Conservation (phyloP, 2,888 invertebrate species). For the Mythimna impura region DNA sequence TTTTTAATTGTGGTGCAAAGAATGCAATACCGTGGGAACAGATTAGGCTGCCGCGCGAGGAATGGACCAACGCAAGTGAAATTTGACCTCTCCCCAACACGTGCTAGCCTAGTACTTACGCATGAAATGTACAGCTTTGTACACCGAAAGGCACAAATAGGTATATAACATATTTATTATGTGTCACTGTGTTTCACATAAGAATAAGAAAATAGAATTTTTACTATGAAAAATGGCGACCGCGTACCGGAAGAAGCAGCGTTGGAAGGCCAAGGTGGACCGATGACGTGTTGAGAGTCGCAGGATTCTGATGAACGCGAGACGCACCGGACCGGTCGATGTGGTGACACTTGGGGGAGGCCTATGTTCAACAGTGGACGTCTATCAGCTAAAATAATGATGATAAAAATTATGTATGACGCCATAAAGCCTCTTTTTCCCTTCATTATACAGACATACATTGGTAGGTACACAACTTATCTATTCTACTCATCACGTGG, state of each 20-base stretch:
- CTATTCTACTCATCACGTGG: background rate
- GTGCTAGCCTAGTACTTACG: conserved; percentile 52
- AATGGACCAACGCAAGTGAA: conserved; percentile 67
- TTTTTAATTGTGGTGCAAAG: conserved; percentile 65
- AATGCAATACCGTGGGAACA: conserved; percentile 74
- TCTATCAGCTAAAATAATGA: too few species aligned
- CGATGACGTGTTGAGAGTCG: too few species aligned
- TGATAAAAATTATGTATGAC: too few species aligned
- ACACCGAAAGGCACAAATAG: conserved; percentile 9
- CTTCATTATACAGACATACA: background rate
- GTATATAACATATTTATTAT: too few species aligned
- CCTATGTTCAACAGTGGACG: too few species aligned
- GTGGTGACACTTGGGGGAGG: too few species aligned
- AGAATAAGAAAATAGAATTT: background rate
- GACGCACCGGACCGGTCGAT: too few species aligned
- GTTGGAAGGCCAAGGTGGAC: too few species aligned
- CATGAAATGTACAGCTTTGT: conserved; percentile 38
- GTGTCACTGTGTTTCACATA: background rate
- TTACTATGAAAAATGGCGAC: background rate
- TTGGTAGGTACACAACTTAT: background rate
- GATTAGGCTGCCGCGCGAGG: conserved; percentile 65
- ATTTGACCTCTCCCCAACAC: conserved; percentile 68
- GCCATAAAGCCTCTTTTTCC: conserved; percentile 12
- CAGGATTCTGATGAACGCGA: too few species aligned
- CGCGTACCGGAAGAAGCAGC: too few species aligned